Conservation (phyloP, 2,888 invertebrate species). For the Heteromurus nitidus region DNA sequence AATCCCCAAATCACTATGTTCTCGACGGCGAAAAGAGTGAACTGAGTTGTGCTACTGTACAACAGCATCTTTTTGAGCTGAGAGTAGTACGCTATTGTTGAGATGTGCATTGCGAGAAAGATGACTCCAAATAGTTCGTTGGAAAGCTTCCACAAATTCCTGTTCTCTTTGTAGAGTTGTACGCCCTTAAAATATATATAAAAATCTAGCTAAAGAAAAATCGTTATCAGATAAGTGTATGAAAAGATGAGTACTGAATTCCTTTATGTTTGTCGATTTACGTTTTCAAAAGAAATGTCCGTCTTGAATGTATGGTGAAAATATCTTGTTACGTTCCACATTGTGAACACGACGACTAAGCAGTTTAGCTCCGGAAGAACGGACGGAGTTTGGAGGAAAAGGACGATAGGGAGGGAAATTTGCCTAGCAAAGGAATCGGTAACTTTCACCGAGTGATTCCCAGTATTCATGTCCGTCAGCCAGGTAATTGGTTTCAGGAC, state of each 20-base stretch:
- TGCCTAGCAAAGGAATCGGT: not conserved
- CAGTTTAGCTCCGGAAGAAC: not conserved
- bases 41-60: too few relatives aligned
- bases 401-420: not conserved
- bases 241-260: not conserved
- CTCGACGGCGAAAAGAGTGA: not conserved
- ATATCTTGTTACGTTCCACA: not conserved
- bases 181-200: not conserved
- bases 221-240: not conserved
- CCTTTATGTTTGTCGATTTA: not conserved
- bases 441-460: not conserved
- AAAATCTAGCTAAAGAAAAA: too few relatives aligned
- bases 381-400: not conserved
- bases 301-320: not conserved
- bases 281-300: not conserved
- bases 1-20: not conserved
- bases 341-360: not conserved
- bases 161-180: not conserved
- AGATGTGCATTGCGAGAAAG: not conserved
- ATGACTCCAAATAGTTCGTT: not conserved
- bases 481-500: not conserved
- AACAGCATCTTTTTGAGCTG: not conserved
- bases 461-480: not conserved
- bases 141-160: not conserved
- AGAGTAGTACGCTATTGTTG: not conserved